Base-by-base conservation (phyloP, 2,113 vertebrate genomes). In the Neodon shergylaensis region DNA sequence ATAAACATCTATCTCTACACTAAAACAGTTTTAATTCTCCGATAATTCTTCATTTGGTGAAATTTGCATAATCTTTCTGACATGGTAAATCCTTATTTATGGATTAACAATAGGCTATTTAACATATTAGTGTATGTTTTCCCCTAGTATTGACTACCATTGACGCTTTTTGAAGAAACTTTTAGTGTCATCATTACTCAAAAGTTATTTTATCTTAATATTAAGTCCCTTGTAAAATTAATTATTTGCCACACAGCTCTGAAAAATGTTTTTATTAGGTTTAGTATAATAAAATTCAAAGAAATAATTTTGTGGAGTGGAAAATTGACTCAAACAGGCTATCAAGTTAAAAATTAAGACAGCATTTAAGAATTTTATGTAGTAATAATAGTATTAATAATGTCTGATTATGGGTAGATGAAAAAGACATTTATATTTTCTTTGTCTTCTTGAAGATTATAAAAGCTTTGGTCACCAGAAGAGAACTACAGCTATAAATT, bases 311-410 rank as follows among this genome's bases (percentile, higher is more conserved):
- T 3, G 13, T 78, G 39, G 2, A 85, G 0, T 44, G 14, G 84
- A 90, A 90, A 79, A 95, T n/a, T 52, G 33, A 42, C 2, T 93
- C 24, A 39, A 44, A 42, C 8, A 74, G 0, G 3, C 33, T 91
- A 86, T 92, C 70, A 44, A 82, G 31, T 88, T 88, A 92, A 92
- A 83, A 93, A 79, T n/a, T 42, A 5, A 49, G 76, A 26, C 24
- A 22, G 14, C 52, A 0, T 11, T 82, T 88, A 81, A 54, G 22
- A 28, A 72, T 84, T 92, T 86, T 90, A 24, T 83, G 16, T 10
- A 73, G 0, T 16, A 24, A 52, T 79, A 44, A 47, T 44, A 49
- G 21, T 58, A 21, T 58, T 58, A 58, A 58, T 58, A 58, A 21
- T 58, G 58, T 58, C 19, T 58, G 19, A 58, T 58, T 58, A 58